Conservation (phyloP, 2,113 vertebrate genomes). For the Eretmochelys imbricata region DNA sequence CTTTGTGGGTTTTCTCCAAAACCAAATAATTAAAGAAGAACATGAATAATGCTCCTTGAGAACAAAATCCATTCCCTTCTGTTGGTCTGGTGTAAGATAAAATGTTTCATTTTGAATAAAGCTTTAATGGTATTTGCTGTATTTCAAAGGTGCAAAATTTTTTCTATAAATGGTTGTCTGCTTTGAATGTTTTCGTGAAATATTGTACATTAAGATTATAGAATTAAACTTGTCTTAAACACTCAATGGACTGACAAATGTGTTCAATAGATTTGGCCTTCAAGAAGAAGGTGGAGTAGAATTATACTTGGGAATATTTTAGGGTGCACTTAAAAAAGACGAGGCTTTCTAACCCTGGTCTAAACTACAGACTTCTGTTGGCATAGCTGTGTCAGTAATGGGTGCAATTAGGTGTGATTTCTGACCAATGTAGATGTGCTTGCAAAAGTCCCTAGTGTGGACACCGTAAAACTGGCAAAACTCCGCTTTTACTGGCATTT, state of each 20-base stretch:
- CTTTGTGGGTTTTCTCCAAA: not conserved
- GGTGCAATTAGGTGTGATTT: not conserved
- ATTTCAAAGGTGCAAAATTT: not conserved
- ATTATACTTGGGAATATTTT: not conserved
- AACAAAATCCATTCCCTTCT: not conserved
- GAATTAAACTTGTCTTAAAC: not conserved
- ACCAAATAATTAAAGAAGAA: not conserved
- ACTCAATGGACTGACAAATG: not conserved
- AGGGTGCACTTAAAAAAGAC: not conserved
- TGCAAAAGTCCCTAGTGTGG: not conserved
- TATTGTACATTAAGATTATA: not conserved
- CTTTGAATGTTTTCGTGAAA: not conserved
- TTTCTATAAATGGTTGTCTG: not conserved
- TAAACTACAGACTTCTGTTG: not conserved
- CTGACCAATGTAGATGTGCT: not conserved
- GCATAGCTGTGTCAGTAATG: not conserved
- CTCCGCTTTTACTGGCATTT: not conserved
- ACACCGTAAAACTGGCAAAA: not conserved
- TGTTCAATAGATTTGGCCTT: not conserved
- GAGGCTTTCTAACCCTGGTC: not conserved
- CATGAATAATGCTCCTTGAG: not conserved
- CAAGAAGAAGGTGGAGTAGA: not conserved
- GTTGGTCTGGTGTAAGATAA: not conserved
- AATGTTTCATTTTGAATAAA: conserved; percentile 27
- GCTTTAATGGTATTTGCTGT: conserved; percentile 12